Conservation (phyloP, 64 coral and sea anemone species). For the Montipora cactus region DNA sequence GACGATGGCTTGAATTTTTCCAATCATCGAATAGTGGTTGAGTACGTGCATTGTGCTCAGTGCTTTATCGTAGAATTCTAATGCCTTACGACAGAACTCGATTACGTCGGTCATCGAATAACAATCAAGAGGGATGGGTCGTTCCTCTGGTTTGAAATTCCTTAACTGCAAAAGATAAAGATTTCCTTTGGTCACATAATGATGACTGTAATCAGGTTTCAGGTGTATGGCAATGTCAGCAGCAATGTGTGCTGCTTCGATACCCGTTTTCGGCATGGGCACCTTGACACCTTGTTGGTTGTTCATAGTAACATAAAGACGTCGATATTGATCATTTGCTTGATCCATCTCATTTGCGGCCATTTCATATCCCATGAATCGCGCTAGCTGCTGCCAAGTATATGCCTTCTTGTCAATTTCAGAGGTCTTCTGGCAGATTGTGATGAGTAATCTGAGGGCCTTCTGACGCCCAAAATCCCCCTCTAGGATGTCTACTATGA, state of each 20-base stretch:
- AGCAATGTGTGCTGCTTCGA: constrained; percentile 51
- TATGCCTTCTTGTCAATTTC: constrained; percentile 44
- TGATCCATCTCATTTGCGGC: constrained; percentile 25
- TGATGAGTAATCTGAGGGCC: constrained; percentile 27
- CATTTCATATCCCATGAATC: constrained; percentile 50
- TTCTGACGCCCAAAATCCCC: neutral
- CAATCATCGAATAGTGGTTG: constrained; percentile 51
- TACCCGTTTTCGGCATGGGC: constrained; percentile 10
- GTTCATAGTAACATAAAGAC: neutral
- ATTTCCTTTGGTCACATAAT: constrained; percentile 48
- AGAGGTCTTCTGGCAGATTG: constrained; percentile 12
- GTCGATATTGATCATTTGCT: neutral
- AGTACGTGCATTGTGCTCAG: neutral
- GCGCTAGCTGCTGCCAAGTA: constrained; percentile 54
- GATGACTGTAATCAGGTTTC: constrained; percentile 35
- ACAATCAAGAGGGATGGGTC: neutral
- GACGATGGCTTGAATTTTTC: constrained; percentile 48
- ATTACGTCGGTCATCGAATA: neutral
- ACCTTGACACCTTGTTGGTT: neutral
- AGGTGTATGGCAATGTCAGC: constrained; percentile 46
- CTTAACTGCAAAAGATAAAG: constrained; percentile 39
- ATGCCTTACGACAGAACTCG: constrained; percentile 31
- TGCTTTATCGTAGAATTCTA: constrained; percentile 30
- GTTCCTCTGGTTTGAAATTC: constrained; percentile 16
- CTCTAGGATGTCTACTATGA: constrained; percentile 22